Evolutionary conservation across 2,888 invertebrate species (phyloP).

Genomic region (Archaeoteleia sp.): DNA sequence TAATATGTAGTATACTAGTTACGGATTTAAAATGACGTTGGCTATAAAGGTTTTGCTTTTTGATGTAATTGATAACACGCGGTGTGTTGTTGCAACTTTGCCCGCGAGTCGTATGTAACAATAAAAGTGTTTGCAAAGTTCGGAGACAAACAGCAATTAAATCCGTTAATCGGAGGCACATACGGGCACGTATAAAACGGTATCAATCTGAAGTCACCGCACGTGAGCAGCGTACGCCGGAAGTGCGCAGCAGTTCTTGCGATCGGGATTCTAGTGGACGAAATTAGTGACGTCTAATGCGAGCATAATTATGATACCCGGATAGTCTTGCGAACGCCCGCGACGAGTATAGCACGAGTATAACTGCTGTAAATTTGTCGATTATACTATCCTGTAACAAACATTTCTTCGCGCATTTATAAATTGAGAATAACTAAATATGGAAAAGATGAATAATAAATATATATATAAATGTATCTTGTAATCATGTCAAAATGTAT

Average conservation of each 20-base stretch:
- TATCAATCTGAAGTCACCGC: constrained; percentile 39
- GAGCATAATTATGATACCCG: constrained; percentile 38
- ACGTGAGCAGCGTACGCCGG: constrained; percentile 46
- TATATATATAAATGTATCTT: no score
- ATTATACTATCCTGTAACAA: no score
- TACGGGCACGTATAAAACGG: constrained; percentile 42
- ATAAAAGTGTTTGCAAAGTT: constrained; percentile 37
- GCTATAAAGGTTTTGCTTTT: constrained; percentile 9
- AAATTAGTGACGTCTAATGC: constrained; percentile 43
- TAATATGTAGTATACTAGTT: no score
- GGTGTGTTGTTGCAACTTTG: constrained; percentile 8
- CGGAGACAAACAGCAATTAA: constrained; percentile 63
- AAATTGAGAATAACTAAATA: no score
- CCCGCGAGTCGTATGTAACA: constrained; percentile 13
- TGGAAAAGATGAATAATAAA: no score
- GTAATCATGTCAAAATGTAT: no score
- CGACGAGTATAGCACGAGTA: no score
- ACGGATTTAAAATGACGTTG: no score
- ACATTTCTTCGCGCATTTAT: no score
- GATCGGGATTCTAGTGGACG: constrained; percentile 24
- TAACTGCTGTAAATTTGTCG: no score
- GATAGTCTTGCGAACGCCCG: constrained; percentile 21
- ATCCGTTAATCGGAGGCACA: constrained; percentile 55
- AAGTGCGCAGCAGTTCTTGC: constrained; percentile 46
- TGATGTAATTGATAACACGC: constrained; percentile 8